phyloP scores from a whole-genome alignment of 2,888 invertebrate genomes.

The Ophioninae sp. region DNA sequence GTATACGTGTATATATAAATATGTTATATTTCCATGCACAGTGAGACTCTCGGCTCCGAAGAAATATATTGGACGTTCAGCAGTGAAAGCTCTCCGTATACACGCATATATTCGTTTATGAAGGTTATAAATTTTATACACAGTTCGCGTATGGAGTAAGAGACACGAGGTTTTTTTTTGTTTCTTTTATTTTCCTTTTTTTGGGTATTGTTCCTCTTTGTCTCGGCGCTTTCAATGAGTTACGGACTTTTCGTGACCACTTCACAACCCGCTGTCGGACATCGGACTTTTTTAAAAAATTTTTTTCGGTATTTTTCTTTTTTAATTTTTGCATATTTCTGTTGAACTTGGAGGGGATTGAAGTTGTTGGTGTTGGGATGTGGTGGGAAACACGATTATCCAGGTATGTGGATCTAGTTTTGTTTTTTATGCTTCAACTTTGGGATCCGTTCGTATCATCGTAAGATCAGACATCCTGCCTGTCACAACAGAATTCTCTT shows the following conservation, averaged over 20 bases:
- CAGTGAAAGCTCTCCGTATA: constrained; percentile 46
- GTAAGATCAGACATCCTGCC: background rate
- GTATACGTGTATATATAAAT: background rate
- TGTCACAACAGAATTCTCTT: background rate
- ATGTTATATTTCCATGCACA: constrained; percentile 20
- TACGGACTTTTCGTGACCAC: constrained; percentile 1
- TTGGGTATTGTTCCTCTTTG: constrained; percentile 17
- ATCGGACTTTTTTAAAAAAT: background rate
- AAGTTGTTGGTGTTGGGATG: background rate
- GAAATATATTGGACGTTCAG: constrained; percentile 17
- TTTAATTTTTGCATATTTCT: background rate
- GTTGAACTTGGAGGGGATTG: background rate
- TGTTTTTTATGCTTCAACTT: background rate
- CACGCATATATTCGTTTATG: constrained; percentile 14
- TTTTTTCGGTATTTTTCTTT: background rate
- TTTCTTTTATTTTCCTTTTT: too few species aligned
- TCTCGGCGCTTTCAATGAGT: constrained; percentile 9
- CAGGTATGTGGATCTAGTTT: background rate
- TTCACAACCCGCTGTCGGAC: background rate
- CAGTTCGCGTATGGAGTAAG: background rate
- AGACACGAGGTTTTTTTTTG: constrained; percentile 1
- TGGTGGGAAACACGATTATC: background rate
- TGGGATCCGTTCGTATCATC: background rate
- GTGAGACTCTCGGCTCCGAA: constrained; percentile 33
- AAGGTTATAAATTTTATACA: constrained; percentile 29